Evolutionary conservation across 2,888 invertebrate species (phyloP), one percentile per base, ranked within the genome.

Genomic region (Lasioglossum zephyrum): DNA sequence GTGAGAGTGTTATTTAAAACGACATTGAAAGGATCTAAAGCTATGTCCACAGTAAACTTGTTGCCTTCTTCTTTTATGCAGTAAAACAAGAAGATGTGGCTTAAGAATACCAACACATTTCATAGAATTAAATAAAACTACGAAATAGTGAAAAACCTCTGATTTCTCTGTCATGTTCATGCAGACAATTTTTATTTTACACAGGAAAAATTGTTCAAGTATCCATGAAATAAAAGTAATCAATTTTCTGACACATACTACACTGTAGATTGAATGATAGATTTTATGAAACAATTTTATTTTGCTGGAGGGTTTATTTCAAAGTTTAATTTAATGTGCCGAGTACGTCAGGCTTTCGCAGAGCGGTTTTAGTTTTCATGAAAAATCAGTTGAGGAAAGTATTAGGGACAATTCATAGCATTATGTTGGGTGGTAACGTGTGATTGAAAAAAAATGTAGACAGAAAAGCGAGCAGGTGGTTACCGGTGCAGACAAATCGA

Each of bases 401-500:
- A 53, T 79, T 44, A 31, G 76, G 60, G 31, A 77, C 75, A 63
- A 70, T 79, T 16, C 13, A 4, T 36, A 8, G 6, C 18, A 70
- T 63, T 79, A 72, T 57, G 75, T 78, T 36, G 76, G 0, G n/a
- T 26, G 18, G 73, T 72, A 63, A 66, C 13, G 49, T 60, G 78
- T 78, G 81, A 87, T 87, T 87, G 87, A 84, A 86, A 81, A 31
- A 76, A 70, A 73, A 63, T 49, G 83, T 73, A 44, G 84, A 70
- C 63, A 57, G 22, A 77, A 72, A 73, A 75, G 83, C 63, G 75
- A 60, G 79, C 80, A 75, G 72, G 73, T 78, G 79, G 79, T 69
- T 69, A 87, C 84, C 75, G 87, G 77, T 39, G 83, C 73, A 77
- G 82, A 85, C 88, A 83, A 88, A 89, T 84, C 86, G 88, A 88